Conservation (phyloP, 2,113 vertebrate species). For the Rhinogobius similis region DNA sequence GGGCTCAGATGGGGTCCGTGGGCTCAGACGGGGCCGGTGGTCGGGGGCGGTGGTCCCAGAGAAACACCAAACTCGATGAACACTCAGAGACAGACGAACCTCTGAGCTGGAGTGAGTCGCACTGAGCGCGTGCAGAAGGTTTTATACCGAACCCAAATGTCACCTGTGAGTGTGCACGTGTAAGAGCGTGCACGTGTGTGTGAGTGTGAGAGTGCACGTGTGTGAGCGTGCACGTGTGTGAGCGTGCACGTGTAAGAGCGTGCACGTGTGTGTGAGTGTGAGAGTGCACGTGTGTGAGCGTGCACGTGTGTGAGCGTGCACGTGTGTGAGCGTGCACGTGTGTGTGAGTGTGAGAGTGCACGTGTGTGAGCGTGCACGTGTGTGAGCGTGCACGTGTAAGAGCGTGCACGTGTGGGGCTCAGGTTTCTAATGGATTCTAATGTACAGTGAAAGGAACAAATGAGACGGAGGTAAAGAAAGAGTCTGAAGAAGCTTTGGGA, state of each 20-base stretch:
- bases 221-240: constrained; percentile 7
- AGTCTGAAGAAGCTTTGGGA: constrained; percentile 4
- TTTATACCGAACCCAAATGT: constrained; percentile 9
- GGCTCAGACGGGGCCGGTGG: too few relatives aligned
- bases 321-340: constrained; percentile 2
- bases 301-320: constrained; percentile 3
- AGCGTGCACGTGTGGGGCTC: constrained; percentile 6
- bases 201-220: neutral
- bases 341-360: neutral
- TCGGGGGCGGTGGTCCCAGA: neutral
- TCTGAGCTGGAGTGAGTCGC: neutral
- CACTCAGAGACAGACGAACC: too few relatives aligned
- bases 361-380: constrained; percentile 6
- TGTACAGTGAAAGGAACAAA: constrained; percentile 11
- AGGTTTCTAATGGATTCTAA: constrained; percentile 31
- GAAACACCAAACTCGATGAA: too few relatives aligned
- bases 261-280: neutral
- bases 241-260: constrained; percentile 4
- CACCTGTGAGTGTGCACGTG: neutral
- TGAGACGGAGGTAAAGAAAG: constrained; percentile 9
- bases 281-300: neutral
- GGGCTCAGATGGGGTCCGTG: constrained; percentile 26
- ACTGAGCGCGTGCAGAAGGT: neutral
- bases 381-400: constrained; percentile 7
- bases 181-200: constrained; percentile 3